phyloP scores from a whole-genome alignment of 2,113 vertebrate species.

The Osmerus eperlanus region DNA sequence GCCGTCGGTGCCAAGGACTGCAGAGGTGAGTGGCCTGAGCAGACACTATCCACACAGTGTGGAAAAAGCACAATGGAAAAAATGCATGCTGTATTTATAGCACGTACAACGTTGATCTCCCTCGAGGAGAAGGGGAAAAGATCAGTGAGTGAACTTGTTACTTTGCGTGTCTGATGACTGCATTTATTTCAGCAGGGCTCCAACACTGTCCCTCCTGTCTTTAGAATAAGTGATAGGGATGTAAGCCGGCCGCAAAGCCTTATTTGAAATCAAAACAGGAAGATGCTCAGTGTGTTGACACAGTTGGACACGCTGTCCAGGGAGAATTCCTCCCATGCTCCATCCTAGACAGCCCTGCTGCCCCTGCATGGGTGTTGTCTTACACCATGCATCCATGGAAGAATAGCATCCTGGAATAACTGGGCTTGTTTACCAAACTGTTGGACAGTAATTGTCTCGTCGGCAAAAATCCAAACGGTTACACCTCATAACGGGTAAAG shows the following conservation, averaged over 20 bases:
- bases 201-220: constrained; percentile 1
- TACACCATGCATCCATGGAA: neutral
- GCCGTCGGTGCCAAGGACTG: constrained; percentile 86
- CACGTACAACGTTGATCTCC: too few species aligned
- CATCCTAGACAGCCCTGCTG: neutral
- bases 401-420: constrained; percentile 3
- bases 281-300: constrained; percentile 25
- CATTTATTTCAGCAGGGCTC: neutral
- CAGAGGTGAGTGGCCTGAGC: constrained; percentile 73
- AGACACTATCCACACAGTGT: neutral
- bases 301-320: constrained; percentile 26
- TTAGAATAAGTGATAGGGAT: constrained; percentile 4
- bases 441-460: neutral
- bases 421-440: neutral
- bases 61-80: neutral
- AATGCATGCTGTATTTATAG: neutral
- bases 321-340: constrained; percentile 5
- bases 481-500: neutral
- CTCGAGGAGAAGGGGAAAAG: too few species aligned
- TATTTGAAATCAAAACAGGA: constrained; percentile 5
- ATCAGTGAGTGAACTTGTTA: too few species aligned
- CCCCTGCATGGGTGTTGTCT: neutral
- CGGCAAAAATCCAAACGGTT: neutral
- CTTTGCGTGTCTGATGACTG: too few species aligned
- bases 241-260: constrained; percentile 11